Conservation (phyloP, 1,140 invertebrate genomes). For the Drosophila dunni region DNA sequence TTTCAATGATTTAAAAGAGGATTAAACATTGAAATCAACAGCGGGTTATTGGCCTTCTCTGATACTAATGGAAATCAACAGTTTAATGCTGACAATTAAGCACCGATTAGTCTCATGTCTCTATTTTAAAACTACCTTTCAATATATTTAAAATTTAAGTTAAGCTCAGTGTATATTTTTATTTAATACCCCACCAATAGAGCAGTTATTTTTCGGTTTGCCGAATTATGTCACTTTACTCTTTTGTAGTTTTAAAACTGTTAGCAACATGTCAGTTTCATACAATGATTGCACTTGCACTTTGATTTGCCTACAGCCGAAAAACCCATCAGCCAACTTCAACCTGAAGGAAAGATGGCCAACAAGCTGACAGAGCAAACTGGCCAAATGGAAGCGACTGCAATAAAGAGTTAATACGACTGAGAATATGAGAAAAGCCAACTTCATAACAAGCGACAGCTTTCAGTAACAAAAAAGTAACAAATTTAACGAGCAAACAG, state of each 20-base stretch:
- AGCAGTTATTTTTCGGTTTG: background rate
- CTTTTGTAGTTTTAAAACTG: conserved; percentile 3
- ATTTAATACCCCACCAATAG: too few relatives aligned
- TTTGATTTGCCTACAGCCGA: conserved; percentile 15
- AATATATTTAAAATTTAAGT: too few relatives aligned
- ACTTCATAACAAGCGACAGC: conserved; percentile 49
- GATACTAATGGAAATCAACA: too few relatives aligned
- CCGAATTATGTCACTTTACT: background rate
- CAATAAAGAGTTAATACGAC: conserved; percentile 47
- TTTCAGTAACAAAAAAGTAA: conserved; percentile 60
- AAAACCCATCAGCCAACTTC: conserved; percentile 6
- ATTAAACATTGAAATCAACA: background rate
- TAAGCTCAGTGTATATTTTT: too few relatives aligned
- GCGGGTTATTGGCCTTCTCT: too few relatives aligned
- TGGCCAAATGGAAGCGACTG: conserved; percentile 49
- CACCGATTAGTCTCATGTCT: too few relatives aligned
- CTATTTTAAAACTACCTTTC: too few relatives aligned
- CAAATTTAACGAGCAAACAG: conserved; percentile 30
- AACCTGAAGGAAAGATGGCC: conserved; percentile 25
- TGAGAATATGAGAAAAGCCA: conserved; percentile 55
- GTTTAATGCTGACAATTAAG: too few relatives aligned
- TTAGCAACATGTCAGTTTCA: conserved; percentile 17
- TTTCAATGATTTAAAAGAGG: background rate
- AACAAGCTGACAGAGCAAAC: conserved; percentile 14
- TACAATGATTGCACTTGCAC: conserved; percentile 21